Percentiles rank a stretch among this genome's conserved stretches.
phyloP scores from a whole-genome alignment of 2,797 vertebrate genomes.

The Eutrigla gurnardus region DNA sequence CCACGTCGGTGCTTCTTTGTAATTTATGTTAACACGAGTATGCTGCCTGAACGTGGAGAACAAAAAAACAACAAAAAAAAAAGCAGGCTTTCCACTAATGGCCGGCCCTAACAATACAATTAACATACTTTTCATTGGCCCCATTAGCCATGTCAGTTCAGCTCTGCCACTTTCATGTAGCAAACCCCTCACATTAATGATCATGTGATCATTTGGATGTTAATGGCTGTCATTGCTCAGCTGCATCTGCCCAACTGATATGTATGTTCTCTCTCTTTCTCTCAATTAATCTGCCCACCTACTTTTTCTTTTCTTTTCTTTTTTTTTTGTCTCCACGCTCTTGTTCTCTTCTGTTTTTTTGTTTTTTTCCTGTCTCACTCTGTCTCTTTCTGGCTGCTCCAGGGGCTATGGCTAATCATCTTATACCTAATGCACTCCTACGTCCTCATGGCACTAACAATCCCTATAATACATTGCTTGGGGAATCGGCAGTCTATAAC shows the following conservation, averaged over 20 bases:
- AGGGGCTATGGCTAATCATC: constrained; percentile 99
- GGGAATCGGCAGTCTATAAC: constrained; percentile 99
- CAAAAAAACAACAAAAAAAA: constrained; percentile 36
- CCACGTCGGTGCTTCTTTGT: constrained; percentile 30
- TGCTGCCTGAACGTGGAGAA: constrained; percentile 53
- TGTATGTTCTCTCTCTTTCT: constrained; percentile 74
- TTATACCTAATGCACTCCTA: constrained; percentile 99
- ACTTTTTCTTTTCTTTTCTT: constrained; percentile 17
- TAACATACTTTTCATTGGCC: constrained; percentile 59
- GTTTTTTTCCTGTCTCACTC: constrained; percentile 52
- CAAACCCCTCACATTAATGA: constrained; percentile 68
- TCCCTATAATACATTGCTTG: constrained; percentile 99
- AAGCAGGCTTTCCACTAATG: constrained; percentile 42
- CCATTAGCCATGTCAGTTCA: constrained; percentile 70
- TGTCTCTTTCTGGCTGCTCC: constrained; percentile 90
- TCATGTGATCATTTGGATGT: constrained; percentile 82
- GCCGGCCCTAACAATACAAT: constrained; percentile 52
- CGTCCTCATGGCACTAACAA: constrained; percentile 99
- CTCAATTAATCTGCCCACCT: constrained; percentile 60
- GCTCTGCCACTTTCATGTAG: constrained; percentile 64
- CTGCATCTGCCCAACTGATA: constrained; percentile 93
- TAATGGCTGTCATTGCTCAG: constrained; percentile 90
- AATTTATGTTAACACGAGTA: constrained; percentile 37
- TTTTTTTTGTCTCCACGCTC: constrained; percentile 41
- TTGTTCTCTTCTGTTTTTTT: constrained; percentile 23